Conservation (phyloP, 2,113 vertebrate species). For the Ginglymostoma cirratum region DNA sequence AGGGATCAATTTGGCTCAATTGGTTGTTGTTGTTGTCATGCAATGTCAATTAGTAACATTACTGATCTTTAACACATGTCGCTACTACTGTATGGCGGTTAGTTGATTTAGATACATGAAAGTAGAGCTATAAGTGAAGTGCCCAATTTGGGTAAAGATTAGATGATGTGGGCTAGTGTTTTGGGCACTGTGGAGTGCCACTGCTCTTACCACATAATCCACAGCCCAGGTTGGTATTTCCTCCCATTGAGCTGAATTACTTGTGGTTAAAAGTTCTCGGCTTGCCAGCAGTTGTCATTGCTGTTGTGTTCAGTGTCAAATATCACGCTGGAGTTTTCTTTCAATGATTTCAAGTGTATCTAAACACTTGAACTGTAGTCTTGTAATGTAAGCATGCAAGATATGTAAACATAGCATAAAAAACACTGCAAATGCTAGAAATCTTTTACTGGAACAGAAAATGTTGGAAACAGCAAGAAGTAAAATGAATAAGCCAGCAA, state of each 20-base stretch:
- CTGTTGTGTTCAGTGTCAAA: constrained; percentile 19
- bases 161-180: not conserved
- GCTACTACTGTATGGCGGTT: not conserved
- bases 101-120: not conserved
- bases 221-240: constrained; percentile 14
- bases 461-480: not conserved
- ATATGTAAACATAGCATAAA: not conserved
- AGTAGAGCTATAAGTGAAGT: not conserved
- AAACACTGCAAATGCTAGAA: not conserved
- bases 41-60: constrained; percentile 15
- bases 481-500: not conserved
- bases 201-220: not conserved
- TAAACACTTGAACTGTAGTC: not conserved
- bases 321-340: not conserved
- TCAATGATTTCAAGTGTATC: not conserved
- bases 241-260: rapidly evolving
- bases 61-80: not conserved
- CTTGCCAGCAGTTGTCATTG: not conserved
- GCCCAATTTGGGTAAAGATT: not conserved
- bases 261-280: not conserved
- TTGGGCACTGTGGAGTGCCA: not conserved
- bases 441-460: not conserved
- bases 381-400: not conserved
- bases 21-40: not conserved
- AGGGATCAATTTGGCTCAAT: not conserved